Conservation (phyloP, 2,113 vertebrate genomes). For the Agapornis roseicollis region DNA sequence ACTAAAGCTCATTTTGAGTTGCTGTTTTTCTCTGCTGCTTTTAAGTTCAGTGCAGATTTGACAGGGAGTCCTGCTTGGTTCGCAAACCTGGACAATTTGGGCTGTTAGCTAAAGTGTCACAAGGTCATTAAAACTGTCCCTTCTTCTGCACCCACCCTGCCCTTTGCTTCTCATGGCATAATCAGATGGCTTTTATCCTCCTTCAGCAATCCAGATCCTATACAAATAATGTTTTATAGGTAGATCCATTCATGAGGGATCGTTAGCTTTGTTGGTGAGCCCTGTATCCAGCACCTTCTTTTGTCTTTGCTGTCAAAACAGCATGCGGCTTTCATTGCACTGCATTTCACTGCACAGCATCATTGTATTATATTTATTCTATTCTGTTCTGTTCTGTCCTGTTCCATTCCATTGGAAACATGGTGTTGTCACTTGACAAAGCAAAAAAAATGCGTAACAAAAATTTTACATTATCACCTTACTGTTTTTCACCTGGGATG, state of each 20-base stretch:
- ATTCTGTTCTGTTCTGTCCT: not conserved
- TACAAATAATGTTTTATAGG: not conserved
- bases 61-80: not conserved
- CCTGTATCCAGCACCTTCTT: not conserved
- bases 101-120: not conserved
- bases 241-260: not conserved
- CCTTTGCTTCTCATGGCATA: rapidly evolving
- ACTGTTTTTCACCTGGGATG: not conserved
- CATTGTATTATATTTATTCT: no score
- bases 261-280: not conserved
- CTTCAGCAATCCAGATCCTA: not conserved
- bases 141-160: not conserved
- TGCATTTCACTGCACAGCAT: no score
- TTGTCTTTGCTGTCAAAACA: not conserved
- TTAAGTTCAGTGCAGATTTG: not conserved
- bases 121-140: not conserved
- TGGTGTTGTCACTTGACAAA: not conserved
- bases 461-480: not conserved
- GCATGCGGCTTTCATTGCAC: not conserved
- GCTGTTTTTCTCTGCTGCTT: not conserved
- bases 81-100: not conserved
- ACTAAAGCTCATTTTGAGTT: not conserved
- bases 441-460: not conserved
- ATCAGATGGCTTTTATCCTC: not conserved
- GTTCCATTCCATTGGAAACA: not conserved